Percentiles rank a stretch among this genome's conserved stretches.
These are phyloP conservation scores for Neoaliturus tenellus DNA, from an alignment of 2,888 invertebrate genomes.

Conservation along the genomic window DNA sequence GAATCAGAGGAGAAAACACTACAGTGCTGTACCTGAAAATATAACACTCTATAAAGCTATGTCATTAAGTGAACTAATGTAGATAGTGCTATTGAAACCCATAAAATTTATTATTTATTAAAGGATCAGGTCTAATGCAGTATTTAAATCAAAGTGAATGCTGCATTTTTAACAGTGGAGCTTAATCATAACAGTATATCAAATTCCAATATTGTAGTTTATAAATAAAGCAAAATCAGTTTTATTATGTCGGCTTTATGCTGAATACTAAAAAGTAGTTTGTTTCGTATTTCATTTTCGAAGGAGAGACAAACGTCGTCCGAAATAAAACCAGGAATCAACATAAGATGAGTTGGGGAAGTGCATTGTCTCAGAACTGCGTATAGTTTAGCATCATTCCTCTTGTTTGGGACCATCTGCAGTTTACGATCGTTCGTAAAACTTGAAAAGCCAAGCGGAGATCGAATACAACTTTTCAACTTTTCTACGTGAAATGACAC, in stretches of 20 bases:
- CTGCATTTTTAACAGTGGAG: too few relatives aligned
- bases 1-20: too few relatives aligned
- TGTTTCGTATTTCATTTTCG: background rate
- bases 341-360: background rate
- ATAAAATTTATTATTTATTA: too few relatives aligned
- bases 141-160: too few relatives aligned
- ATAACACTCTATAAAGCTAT: too few relatives aligned
- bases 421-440: conserved; percentile 20
- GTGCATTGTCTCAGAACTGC: conserved; percentile 4
- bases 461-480: conserved; percentile 16
- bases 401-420: conserved; percentile 7
- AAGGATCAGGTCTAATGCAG: too few relatives aligned
- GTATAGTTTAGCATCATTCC: background rate
- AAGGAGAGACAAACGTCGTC: background rate
- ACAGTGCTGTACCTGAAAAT: too few relatives aligned
- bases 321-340: background rate
- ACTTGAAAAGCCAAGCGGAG: background rate
- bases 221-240: background rate
- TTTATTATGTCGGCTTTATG: background rate
- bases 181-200: too few relatives aligned
- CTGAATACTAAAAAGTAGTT: background rate
- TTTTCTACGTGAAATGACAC: background rate
- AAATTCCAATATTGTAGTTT: too few relatives aligned
- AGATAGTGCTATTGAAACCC: too few relatives aligned
- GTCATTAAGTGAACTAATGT: too few relatives aligned